phyloP scores from a whole-genome alignment of 2,888 invertebrate species.

The Pterobdella sp. region DNA sequence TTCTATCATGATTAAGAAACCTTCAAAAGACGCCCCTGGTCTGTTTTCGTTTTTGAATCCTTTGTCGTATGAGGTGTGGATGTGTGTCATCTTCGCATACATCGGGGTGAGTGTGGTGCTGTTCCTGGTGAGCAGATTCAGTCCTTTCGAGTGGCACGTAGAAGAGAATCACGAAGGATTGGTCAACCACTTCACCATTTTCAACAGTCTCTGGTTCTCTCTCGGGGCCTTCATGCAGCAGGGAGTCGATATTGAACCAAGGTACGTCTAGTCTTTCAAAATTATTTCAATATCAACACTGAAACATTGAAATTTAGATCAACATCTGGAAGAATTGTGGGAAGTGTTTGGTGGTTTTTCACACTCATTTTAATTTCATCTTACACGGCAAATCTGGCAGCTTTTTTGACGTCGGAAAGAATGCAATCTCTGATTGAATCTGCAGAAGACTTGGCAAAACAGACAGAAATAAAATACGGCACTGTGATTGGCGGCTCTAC shows the following conservation, averaged over 20 bases:
- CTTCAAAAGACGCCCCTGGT: constrained; percentile 77
- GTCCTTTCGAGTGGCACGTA: constrained; percentile 88
- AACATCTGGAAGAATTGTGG: constrained; percentile 85
- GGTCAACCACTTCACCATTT: constrained; percentile 66
- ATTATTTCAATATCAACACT: neutral
- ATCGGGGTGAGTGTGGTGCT: constrained; percentile 82
- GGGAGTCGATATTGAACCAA: constrained; percentile 89
- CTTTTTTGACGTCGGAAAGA: constrained; percentile 89
- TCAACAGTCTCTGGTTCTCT: constrained; percentile 95
- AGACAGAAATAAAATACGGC: constrained; percentile 85
- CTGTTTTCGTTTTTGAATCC: constrained; percentile 97
- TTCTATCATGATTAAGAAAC: constrained; percentile 80
- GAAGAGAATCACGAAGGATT: constrained; percentile 46
- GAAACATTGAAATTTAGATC: constrained; percentile 56
- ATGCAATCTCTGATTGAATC: constrained; percentile 89
- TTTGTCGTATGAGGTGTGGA: constrained; percentile 93
- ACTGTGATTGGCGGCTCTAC: constrained; percentile 67
- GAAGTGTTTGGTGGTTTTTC: constrained; percentile 99
- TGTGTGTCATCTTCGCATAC: constrained; percentile 75
- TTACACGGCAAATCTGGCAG: constrained; percentile 88
- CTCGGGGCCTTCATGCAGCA: constrained; percentile 97
- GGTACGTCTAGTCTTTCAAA: constrained; percentile 57
- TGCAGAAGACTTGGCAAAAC: constrained; percentile 78
- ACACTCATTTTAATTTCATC: constrained; percentile 93
- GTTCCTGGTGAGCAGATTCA: constrained; percentile 90